Percentiles rank a stretch among this genome's conserved stretches.
Evolutionary conservation across 2,888 invertebrate genomes (phyloP).

Genomic region (Blera fallax): DNA sequence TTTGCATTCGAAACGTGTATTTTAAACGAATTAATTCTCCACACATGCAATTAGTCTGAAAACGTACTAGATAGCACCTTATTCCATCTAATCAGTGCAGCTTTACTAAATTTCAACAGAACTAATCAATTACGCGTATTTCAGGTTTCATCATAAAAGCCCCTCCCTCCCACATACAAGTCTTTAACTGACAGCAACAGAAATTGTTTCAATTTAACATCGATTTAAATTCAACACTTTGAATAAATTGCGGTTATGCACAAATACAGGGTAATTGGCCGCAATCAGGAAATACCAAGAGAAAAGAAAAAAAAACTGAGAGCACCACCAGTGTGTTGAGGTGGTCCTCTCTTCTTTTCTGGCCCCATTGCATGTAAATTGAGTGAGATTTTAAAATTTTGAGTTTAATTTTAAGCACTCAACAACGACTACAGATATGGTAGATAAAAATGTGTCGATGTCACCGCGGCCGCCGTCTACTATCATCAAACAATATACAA

Average conservation of each 20-base stretch:
- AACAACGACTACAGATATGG: background rate
- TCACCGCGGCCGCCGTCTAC: background rate
- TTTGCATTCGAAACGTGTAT: conserved; percentile 39
- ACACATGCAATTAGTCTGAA: conserved; percentile 27
- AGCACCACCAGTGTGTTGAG: background rate
- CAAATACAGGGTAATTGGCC: conserved; percentile 44
- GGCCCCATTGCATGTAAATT: background rate
- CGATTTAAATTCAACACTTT: conserved; percentile 42
- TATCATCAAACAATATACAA: background rate
- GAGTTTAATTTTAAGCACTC: background rate
- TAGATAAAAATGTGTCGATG: background rate
- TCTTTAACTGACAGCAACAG: background rate
- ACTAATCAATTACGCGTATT: conserved; percentile 14
- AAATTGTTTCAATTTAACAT: conserved; percentile 16
- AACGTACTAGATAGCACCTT: conserved; percentile 2
- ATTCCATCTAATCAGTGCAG: conserved; percentile 25
- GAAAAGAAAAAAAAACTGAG: conserved; percentile 16
- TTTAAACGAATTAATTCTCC: conserved; percentile 1
- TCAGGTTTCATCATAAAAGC: conserved; percentile 8
- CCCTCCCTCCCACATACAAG: background rate
- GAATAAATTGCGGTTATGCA: conserved; percentile 44
- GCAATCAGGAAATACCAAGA: conserved; percentile 67
- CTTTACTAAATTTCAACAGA: conserved; percentile 3
- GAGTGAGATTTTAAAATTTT: conserved; percentile 36
- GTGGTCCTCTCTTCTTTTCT: background rate